phyloP scores from a whole-genome alignment of 2,888 invertebrate genomes.

The Physocephala rufipes region DNA sequence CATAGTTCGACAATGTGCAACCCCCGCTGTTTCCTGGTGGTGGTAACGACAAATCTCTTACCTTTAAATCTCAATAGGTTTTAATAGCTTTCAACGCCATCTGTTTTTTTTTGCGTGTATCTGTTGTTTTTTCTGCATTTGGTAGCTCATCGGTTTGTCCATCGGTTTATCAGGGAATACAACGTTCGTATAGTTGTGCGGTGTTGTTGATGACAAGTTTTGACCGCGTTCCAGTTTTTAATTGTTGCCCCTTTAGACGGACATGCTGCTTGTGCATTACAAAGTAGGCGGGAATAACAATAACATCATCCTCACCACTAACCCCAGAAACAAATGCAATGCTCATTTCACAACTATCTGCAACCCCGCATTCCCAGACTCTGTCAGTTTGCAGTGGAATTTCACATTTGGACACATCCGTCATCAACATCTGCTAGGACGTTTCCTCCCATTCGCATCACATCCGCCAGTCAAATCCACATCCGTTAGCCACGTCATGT shows the following conservation, averaged over 20 bases:
- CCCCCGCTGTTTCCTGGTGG: no score
- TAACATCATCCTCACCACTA: background rate
- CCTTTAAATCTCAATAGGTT: conserved; percentile 23
- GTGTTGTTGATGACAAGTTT: conserved; percentile 16
- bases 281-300: background rate
- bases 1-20: no score
- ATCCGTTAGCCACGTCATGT: no score
- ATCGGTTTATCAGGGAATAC: background rate
- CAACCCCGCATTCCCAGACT: no score
- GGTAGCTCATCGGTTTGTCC: background rate
- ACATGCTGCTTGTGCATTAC: background rate
- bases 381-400: no score
- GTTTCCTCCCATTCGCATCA: no score
- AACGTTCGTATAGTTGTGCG: background rate
- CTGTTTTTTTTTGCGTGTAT: background rate
- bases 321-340: no score
- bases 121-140: background rate
- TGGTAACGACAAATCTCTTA: no score
- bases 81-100: conserved; percentile 17
- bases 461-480: no score
- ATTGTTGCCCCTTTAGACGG: background rate
- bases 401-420: no score
- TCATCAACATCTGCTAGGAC: no score
- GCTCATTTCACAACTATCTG: background rate
- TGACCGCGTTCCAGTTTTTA: conserved; percentile 3